These are phyloP conservation scores for Tortricodes alternella DNA, from an alignment of 2,888 invertebrate genomes.

Conservation along the genomic window DNA sequence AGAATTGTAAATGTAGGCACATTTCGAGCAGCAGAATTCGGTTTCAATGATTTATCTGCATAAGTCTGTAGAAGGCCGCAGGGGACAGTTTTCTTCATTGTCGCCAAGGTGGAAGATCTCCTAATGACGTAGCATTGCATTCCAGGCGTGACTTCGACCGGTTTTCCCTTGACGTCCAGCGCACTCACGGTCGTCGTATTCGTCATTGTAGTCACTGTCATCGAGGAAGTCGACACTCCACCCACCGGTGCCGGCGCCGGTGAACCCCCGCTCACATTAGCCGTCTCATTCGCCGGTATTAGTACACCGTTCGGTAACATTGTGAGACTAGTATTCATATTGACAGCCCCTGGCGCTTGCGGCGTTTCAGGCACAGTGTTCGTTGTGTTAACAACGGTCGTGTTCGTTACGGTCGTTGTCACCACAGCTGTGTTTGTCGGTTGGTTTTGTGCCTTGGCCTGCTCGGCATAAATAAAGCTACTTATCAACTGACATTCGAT, in stretches of 20 bases:
- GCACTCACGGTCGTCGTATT: slow-evolving; percentile 34
- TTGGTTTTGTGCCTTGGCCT: slow-evolving; percentile 24
- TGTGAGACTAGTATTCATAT: slow-evolving; percentile 13
- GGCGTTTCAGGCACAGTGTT: slow-evolving; percentile 11
- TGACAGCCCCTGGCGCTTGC: slow-evolving; percentile 2
- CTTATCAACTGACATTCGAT: slow-evolving; percentile 35
- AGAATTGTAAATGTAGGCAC: slow-evolving; percentile 29
- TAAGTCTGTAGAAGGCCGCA: slow-evolving; percentile 36
- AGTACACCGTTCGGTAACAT: slow-evolving; percentile 33
- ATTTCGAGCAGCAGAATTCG: slow-evolving; percentile 28
- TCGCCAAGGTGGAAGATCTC: slow-evolving; percentile 11
- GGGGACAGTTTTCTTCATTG: slow-evolving; percentile 31
- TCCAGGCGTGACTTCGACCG: slow-evolving; percentile 34
- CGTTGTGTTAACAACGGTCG: slow-evolving; percentile 32
- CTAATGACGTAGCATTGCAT: slow-evolving; percentile 37
- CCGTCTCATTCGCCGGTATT: slow-evolving; percentile 23
- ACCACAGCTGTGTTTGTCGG: slow-evolving; percentile 5
- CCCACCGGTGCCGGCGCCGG: neutral
- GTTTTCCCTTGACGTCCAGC: slow-evolving; percentile 34
- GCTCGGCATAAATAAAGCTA: slow-evolving; percentile 33
- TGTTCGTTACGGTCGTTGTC: slow-evolving; percentile 20
- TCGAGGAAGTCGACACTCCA: slow-evolving; percentile 27
- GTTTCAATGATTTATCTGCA: slow-evolving; percentile 31
- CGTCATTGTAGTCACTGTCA: slow-evolving; percentile 27
- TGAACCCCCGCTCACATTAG: slow-evolving; percentile 5